Base-by-base conservation (phyloP, 1,140 invertebrate species). In the Ips typographus region DNA sequence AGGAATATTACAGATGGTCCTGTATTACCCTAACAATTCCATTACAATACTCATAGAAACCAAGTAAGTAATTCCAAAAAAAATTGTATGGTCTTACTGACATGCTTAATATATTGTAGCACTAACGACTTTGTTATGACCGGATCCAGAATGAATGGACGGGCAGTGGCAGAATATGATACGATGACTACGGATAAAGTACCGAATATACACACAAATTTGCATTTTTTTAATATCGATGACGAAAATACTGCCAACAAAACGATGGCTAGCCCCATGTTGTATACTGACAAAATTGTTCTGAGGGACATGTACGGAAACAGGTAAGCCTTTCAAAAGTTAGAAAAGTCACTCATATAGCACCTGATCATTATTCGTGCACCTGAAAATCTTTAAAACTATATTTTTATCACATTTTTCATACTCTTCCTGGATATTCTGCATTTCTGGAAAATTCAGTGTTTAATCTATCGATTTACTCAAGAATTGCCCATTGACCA, bases 271-370 rank as follows among this genome's bases (percentile, higher is more conserved):
- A 57, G 47, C 22, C 40, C 67, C 3, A 38, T 62, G 39, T 40
- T 78, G 5, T 76, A 72, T 69, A 58, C 77, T 4, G 74, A 79
- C 56, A 73, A 72, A 58, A 59, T 79, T 52, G 62, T 72, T n/a
- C 62, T 78, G 40, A 71, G 74, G 43, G 76, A 78, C 62, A 79
- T 79, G 74, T 75, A 72, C 53, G 74, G 76, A 61, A 76, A 78
- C 40, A 79, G 75, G 78, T 79, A 71, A 63, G 55, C 22, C 22
- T 60, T 40, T 62, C 22, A 40, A 60, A 22, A 4, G 51, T 60
- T 22, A 49, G 39, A 55, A 43, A 6, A 38, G 55, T 38, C n/a
- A 64, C 40, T 57, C 47, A 40, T n/a, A 8, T n/a, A 8, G 38
- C 8, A 51, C 1, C 22, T 22, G 22, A 22, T 22, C 6, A 22